Base-by-base conservation (phyloP, 1,140 invertebrate species). In the Drosophila tani region DNA sequence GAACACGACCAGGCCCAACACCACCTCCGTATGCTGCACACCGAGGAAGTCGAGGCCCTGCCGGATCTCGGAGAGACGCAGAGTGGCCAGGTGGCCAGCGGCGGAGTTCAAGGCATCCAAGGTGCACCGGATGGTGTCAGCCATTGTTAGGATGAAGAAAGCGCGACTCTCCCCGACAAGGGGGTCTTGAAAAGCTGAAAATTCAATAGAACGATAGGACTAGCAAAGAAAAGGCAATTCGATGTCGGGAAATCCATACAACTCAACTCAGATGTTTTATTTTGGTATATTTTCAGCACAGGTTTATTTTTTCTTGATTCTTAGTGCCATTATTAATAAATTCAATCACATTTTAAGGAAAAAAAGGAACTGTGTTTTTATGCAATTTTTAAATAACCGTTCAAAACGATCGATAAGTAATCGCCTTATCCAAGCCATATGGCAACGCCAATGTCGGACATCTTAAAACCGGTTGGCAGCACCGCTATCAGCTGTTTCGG, bases 1-100 rank as follows among this genome's bases (percentile, higher is more conserved):
- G 19, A 85, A 85, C 7, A 79, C 5, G 1, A 90, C 14, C 3
- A 91, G 8, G 4, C 69, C 86, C 24, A 57, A 15, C 8, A 76
- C 3, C 19, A 88, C 50, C 32, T 90, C 70, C 3, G 59, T n/a
- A 24, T 88, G 74, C 5, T 81, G 66, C 2, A 82, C 60, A 5
- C 85, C 79, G 19, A 88, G 41, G 1, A 85, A 51, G 2, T 88
- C 85, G 2, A 88, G 27, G 4, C 50, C 62, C 21, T 79, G 82
- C n/a, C 85, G 70, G 6, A 88, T 41, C 29, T 88, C 85, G 12
- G 40, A 49, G 35, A 82, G 14, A 1, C 53, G 63, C 9, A 82
- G 11, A 2, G 46, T 35, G n/a, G 75, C 57, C 17, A 90, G 15
- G n/a, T 69, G 81, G 3, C 29, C n/a, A 1, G 66, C 21, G 5